A percentile compares a stretch with the other conserved stretches of the same genome.
Conservation (phyloP, 2,797 vertebrate species). For the Menidia menidia region DNA sequence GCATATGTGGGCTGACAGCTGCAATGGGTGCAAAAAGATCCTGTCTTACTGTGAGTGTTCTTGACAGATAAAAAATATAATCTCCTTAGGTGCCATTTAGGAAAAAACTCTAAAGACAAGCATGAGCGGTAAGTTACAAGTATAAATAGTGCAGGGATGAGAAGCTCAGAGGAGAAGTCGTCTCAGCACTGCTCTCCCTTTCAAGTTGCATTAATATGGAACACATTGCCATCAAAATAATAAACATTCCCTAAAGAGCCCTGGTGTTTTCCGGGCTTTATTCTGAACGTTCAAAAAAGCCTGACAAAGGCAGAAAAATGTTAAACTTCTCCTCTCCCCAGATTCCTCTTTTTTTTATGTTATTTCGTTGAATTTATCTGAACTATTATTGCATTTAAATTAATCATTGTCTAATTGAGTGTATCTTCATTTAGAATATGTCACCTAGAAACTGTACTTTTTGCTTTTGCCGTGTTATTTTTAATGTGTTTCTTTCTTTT, state of each 20-base stretch:
- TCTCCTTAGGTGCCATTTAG: slow-evolving; percentile 70
- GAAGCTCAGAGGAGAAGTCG: slow-evolving; percentile 56
- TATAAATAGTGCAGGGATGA: slow-evolving; percentile 63
- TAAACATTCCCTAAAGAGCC: slow-evolving; percentile 64
- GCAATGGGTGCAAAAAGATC: slow-evolving; percentile 64
- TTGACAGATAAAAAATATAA: slow-evolving; percentile 65
- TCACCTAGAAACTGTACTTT: slow-evolving; percentile 14
- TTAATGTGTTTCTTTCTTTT: slow-evolving; percentile 23
- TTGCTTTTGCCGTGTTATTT: slow-evolving; percentile 20
- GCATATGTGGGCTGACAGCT: slow-evolving; percentile 74
- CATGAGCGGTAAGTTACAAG: slow-evolving; percentile 47
- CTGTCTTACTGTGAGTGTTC: slow-evolving; percentile 50
- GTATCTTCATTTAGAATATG: slow-evolving; percentile 10
- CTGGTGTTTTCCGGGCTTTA: slow-evolving; percentile 53
- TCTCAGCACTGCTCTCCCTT: slow-evolving; percentile 55
- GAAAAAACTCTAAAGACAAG: slow-evolving; percentile 26
- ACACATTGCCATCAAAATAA: slow-evolving; percentile 57
- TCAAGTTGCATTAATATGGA: slow-evolving; percentile 64
- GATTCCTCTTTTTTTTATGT: slow-evolving; percentile 16
- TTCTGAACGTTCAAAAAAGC: slow-evolving; percentile 56
- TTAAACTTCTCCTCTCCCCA: slow-evolving; percentile 39
- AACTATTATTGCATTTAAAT: slow-evolving; percentile 18
- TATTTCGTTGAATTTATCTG: not conserved
- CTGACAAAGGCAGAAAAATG: slow-evolving; percentile 41
- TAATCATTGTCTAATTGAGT: slow-evolving; percentile 17